phyloP scores from a whole-genome alignment of 1,140 invertebrate species.

The Rhopalosiphum maidis region DNA sequence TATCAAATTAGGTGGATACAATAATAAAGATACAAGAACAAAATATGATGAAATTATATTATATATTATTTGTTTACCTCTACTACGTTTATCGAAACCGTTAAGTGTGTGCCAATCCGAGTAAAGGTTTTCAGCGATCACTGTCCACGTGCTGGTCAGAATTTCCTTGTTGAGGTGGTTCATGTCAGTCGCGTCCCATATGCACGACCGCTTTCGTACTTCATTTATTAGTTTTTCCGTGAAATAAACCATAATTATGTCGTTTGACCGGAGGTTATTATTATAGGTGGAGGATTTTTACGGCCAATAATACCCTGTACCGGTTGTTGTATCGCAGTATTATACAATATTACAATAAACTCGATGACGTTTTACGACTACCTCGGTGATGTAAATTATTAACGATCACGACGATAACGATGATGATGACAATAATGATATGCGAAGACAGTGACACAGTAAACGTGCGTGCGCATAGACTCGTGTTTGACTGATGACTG shows the following conservation, averaged over 20 bases:
- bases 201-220: slow-evolving; percentile 35
- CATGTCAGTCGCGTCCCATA: slow-evolving; percentile 40
- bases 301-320: neutral
- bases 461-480: neutral
- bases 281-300: neutral
- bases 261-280: neutral
- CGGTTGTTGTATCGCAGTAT: neutral
- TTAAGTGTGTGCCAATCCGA: slow-evolving; percentile 17
- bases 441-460: neutral
- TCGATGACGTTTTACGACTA: neutral
- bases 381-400: neutral
- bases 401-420: neutral
- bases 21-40: neutral
- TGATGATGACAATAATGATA: neutral
- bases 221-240: slow-evolving; percentile 51
- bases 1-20: neutral
- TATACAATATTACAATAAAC: neutral
- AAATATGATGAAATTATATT: neutral
- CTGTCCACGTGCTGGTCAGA: slow-evolving; percentile 29
- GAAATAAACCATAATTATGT: slow-evolving; percentile 27
- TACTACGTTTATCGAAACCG: slow-evolving; percentile 3
- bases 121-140: slow-evolving; percentile 22
- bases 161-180: slow-evolving; percentile 50
- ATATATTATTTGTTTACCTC: slow-evolving; percentile 15
- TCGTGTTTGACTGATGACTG: neutral